phyloP scores from a whole-genome alignment of 2,888 invertebrate genomes.

The Odontocolon sp. region DNA sequence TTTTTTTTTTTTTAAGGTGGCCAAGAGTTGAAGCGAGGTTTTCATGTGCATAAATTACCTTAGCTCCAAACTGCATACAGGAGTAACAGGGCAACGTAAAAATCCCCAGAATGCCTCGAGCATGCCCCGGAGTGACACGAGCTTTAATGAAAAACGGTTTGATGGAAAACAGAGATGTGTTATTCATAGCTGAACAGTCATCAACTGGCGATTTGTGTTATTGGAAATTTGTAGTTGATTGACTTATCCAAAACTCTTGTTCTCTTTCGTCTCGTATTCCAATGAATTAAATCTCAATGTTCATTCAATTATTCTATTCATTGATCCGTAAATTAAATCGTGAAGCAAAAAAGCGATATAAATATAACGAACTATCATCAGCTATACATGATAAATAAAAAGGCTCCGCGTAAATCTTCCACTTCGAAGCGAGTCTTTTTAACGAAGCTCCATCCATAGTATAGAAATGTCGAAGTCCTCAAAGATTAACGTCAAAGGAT shows the following conservation, averaged over 20 bases:
- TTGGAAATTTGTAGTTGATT: neutral
- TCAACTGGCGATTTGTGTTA: neutral
- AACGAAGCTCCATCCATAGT: constrained; percentile 20
- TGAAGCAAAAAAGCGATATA: neutral
- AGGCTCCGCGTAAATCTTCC: neutral
- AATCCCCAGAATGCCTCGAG: constrained; percentile 5
- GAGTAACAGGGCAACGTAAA: constrained; percentile 12
- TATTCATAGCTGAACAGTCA: neutral
- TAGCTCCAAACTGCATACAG: neutral
- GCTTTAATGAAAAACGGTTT: constrained; percentile 34
- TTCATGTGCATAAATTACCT: constrained; percentile 18
- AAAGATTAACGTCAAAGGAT: constrained; percentile 3
- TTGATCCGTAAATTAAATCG: neutral
- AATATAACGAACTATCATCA: constrained; percentile 18
- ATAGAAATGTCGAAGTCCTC: constrained; percentile 8
- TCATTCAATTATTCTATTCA: neutral
- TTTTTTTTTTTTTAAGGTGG: no score
- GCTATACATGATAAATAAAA: no score
- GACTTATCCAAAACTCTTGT: constrained; percentile 8
- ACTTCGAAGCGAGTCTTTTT: neutral
- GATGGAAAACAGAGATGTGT: neutral
- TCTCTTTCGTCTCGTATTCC: neutral
- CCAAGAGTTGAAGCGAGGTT: neutral
- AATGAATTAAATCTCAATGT: neutral
- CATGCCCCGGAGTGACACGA: constrained; percentile 25